Evolutionary conservation across 2,888 invertebrate species (phyloP).

Genomic region (Lottia scabra): DNA sequence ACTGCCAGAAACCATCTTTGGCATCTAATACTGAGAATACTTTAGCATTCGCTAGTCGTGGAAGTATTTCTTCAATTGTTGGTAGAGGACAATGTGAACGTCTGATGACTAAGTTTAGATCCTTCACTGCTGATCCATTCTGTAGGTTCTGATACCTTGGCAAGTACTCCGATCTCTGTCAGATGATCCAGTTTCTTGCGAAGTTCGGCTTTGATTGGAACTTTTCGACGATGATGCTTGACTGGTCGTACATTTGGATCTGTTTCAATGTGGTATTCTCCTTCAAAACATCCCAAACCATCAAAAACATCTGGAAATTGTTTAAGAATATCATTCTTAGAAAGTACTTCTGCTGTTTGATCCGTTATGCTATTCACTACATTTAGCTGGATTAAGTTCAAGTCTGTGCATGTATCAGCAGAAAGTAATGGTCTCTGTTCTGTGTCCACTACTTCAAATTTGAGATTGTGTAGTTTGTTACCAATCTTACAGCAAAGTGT

Average conservation of each 20-base stretch:
- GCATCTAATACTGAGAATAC: conserved; percentile 22
- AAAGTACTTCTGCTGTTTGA: too few species aligned
- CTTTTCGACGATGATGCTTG: conserved; percentile 10
- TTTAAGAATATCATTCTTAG: not conserved
- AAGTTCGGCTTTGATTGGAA: not conserved
- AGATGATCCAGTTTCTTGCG: conserved; percentile 4
- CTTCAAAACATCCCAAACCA: conserved; percentile 15
- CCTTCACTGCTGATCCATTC: conserved; percentile 16
- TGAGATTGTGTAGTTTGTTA: too few species aligned
- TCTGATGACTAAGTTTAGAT: conserved; percentile 5
- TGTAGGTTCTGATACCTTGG: conserved; percentile 12
- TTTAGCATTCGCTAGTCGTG: conserved; percentile 15
- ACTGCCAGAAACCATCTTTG: conserved; percentile 25
- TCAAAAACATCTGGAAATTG: conserved; percentile 12
- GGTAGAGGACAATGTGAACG: not conserved
- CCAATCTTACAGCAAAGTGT: too few species aligned
- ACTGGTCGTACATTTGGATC: conserved; percentile 14
- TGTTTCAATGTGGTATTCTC: conserved; percentile 18
- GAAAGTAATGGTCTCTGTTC: not conserved
- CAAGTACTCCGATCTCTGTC: not conserved
- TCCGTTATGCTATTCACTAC: not conserved
- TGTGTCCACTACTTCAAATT: too few species aligned
- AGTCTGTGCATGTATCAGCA: not conserved
- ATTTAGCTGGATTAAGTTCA: not conserved
- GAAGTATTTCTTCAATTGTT: conserved; percentile 2